Conservation (phyloP, 2,797 vertebrate species). For the Numenius phaeopus region DNA sequence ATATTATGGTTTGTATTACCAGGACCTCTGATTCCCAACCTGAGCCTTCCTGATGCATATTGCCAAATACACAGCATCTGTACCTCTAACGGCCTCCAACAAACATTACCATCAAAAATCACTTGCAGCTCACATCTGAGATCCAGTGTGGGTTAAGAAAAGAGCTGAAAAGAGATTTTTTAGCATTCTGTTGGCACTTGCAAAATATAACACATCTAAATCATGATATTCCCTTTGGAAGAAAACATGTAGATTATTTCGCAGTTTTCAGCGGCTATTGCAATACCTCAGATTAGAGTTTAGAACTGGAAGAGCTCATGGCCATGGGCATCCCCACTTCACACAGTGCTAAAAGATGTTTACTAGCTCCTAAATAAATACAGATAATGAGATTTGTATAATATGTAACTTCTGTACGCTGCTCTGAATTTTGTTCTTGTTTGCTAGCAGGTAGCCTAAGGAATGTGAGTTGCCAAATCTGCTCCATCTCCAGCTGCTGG, state of each 20-base stretch:
- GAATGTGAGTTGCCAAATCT: not conserved
- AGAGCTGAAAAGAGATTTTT: conserved; percentile 4
- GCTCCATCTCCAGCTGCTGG: not conserved
- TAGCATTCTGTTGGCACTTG: conserved; percentile 2
- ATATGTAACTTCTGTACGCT: not conserved
- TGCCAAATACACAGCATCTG: conserved; percentile 39
- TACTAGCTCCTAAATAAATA: conserved; percentile 54
- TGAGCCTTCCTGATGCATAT: conserved; percentile 29
- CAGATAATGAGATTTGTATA: conserved; percentile 32
- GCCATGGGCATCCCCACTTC: conserved; percentile 3
- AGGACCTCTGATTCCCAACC: conserved; percentile 37
- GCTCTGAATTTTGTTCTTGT: not conserved
- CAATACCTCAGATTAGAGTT: conserved; percentile 36
- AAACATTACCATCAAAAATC: conserved; percentile 46
- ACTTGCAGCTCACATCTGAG: conserved; percentile 36
- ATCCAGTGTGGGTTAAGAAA: conserved; percentile 29
- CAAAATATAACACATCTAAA: conserved; percentile 21
- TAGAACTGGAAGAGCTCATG: not conserved
- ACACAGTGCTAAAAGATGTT: conserved; percentile 28
- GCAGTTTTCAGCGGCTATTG: not conserved
- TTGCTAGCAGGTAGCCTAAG: conserved; percentile 43
- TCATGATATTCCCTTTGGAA: conserved; percentile 30
- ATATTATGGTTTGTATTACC: conserved; percentile 54
- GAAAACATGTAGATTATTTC: conserved; percentile 33
- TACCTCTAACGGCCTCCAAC: conserved; percentile 17